Conservation (phyloP, 2,113 vertebrate genomes). For the Bufo gargarizans region DNA sequence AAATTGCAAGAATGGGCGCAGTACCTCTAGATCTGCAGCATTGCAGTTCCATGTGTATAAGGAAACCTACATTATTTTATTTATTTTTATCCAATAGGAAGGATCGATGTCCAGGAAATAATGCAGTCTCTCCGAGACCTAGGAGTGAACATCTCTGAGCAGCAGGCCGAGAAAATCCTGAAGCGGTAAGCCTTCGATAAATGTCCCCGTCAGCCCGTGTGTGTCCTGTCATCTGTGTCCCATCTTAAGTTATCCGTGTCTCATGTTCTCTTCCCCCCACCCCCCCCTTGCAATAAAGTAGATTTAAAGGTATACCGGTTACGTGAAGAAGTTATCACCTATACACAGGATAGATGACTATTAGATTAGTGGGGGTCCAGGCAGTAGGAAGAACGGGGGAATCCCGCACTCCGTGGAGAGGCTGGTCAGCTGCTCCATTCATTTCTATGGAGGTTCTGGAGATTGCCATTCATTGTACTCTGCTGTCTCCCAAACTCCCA, state of each 20-base stretch:
- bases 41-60: neutral
- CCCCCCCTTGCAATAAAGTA: neutral
- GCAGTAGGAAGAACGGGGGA: no score
- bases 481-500: no score
- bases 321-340: no score
- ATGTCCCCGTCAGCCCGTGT: neutral
- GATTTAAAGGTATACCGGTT: no score
- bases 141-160: conserved; percentile 92
- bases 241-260: neutral
- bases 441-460: no score
- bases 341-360: no score
- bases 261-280: neutral
- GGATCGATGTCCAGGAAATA: conserved; percentile 92
- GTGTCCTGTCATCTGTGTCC: neutral
- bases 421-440: no score
- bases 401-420: no score
- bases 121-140: conserved; percentile 92
- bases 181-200: conserved; percentile 77
- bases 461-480: no score
- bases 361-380: no score
- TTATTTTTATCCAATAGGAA: conserved; percentile 70
- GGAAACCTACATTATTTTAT: neutral
- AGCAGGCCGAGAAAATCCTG: conserved; percentile 94
- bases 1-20: no score
- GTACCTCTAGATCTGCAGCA: neutral